These are phyloP conservation scores for Lordiphosa stackelbergi DNA, from an alignment of 1,140 invertebrate species.

Conservation along the genomic window DNA sequence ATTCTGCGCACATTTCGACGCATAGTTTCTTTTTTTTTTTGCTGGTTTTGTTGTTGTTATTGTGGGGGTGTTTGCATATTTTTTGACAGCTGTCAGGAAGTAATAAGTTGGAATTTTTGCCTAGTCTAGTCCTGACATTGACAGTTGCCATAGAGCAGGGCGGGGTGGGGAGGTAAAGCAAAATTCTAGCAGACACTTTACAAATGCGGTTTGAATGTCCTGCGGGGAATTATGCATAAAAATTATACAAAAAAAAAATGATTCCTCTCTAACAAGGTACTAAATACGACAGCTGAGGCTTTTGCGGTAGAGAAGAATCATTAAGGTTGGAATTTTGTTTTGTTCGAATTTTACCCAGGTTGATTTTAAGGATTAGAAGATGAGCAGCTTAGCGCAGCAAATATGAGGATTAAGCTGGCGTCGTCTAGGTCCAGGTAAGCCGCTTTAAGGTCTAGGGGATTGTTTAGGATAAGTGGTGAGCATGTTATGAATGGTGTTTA, in stretches of 20 bases:
- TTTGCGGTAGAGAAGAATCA: slow-evolving; percentile 34
- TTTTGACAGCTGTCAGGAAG: slow-evolving; percentile 76
- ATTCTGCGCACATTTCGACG: slow-evolving; percentile 71
- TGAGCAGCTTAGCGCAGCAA: slow-evolving; percentile 53
- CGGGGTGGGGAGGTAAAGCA: slow-evolving; percentile 16
- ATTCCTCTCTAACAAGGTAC: neutral
- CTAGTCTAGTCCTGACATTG: slow-evolving; percentile 61
- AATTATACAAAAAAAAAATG: too few species aligned
- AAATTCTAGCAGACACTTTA: slow-evolving; percentile 56
- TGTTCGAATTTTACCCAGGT: slow-evolving; percentile 14
- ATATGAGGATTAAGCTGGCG: slow-evolving; percentile 30
- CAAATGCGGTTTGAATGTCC: slow-evolving; percentile 37
- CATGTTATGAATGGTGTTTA: too few species aligned
- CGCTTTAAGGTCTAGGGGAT: slow-evolving; percentile 8
- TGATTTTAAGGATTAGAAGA: slow-evolving; percentile 55
- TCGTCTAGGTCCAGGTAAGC: slow-evolving; percentile 2
- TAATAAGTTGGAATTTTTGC: slow-evolving; percentile 72
- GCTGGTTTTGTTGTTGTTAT: slow-evolving; percentile 11
- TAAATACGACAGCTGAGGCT: slow-evolving; percentile 58
- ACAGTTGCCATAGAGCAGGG: slow-evolving; percentile 49
- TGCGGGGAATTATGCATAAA: slow-evolving; percentile 11
- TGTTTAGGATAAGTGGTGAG: neutral
- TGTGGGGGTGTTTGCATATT: slow-evolving; percentile 65
- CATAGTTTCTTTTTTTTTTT: slow-evolving; percentile 54
- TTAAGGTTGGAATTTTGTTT: slow-evolving; percentile 35